Evolutionary conservation across 2,113 vertebrate genomes (phyloP), one percentile per base, ranked within the genome.

Genomic region (Gracilinanus agilis): DNA sequence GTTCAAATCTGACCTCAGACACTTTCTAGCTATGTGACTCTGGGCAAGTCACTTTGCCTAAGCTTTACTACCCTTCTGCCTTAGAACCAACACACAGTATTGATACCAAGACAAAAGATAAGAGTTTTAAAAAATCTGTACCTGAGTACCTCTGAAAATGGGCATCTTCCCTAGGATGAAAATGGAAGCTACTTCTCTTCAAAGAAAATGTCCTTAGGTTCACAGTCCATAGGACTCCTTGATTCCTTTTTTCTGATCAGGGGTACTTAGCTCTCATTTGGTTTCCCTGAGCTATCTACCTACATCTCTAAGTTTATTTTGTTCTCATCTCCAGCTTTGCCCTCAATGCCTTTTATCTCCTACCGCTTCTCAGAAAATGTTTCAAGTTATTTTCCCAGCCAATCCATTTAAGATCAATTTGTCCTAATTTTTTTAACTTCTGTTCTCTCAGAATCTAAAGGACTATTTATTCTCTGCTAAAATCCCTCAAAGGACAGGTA

Each of bases 401-500:
- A 93, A 25, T 93, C 27, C 24, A 24, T 49, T 92, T 16, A 9
- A 44, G 44, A 40, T 5, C 53, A 83, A 9, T 12, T 21, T 5
- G 54, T 7, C 11, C 56, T 29, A 54, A 88, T 9, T 53, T 8
- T 53, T 7, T 21, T 10, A 6, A 54, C 0, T 2, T 21, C 10
- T 21, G 23, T 90, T 75, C 92, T 61, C 56, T 93, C 49, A 90
- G 67, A 93, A 93, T 67, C 29, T 67, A 67, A 29, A 34, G 27
- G 27, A 11, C 27, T 56, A 2, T 58, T 67, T 67, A 49, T 29
- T 11, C 58, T 29, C 27, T 11, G 27, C 27, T 34, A 67, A 29
- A 67, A 67, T 34, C 29, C 49, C 49, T 49, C 49, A 49, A 49
- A 49, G 49, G 49, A 5, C 49, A 49, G 49, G 49, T 49, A 49